phyloP scores from a whole-genome alignment of 2,797 vertebrate species.

The Dallia pectoralis region DNA sequence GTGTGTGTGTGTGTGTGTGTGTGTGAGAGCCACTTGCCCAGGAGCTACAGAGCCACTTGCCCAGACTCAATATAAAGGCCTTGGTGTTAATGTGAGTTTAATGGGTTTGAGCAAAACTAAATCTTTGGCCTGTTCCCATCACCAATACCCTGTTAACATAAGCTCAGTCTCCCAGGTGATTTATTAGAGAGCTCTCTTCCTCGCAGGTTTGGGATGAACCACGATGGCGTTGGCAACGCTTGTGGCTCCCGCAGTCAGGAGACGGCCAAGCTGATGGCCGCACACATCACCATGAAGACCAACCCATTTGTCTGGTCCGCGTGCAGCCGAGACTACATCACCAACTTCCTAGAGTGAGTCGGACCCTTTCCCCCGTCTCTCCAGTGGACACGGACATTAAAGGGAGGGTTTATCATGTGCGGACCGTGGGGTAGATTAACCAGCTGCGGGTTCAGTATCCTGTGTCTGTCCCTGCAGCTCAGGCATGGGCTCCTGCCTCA shows the following conservation, averaged over 20 bases:
- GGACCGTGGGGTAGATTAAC: not conserved
- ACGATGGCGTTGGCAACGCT: constrained; percentile 92
- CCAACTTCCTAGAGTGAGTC: constrained; percentile 97
- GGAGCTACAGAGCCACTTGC: no score
- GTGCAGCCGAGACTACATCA: constrained; percentile 97
- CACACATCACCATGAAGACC: constrained; percentile 99
- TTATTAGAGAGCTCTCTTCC: not conserved
- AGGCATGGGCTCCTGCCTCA: constrained; percentile 92
- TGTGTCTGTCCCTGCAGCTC: constrained; percentile 72
- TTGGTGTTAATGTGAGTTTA: no score
- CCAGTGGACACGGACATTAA: not conserved
- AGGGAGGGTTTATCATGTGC: constrained; percentile 8
- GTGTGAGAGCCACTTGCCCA: no score
- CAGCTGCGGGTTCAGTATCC: not conserved
- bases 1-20: not conserved
- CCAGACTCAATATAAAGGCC: no score
- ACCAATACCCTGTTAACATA: not conserved
- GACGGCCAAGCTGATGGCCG: constrained; percentile 97
- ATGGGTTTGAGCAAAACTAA: no score
- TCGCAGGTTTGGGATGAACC: constrained; percentile 96
- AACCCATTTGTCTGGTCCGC: constrained; percentile 98
- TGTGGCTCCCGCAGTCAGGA: constrained; percentile 94
- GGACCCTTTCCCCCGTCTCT: constrained; percentile 20
- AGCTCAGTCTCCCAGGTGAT: not conserved
- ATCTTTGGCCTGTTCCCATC: not conserved